A percentile compares a stretch with the other conserved stretches of the same genome.
Evolutionary conservation across 2,888 invertebrate genomes (phyloP).

Genomic region (Sicus ferrugineus): DNA sequence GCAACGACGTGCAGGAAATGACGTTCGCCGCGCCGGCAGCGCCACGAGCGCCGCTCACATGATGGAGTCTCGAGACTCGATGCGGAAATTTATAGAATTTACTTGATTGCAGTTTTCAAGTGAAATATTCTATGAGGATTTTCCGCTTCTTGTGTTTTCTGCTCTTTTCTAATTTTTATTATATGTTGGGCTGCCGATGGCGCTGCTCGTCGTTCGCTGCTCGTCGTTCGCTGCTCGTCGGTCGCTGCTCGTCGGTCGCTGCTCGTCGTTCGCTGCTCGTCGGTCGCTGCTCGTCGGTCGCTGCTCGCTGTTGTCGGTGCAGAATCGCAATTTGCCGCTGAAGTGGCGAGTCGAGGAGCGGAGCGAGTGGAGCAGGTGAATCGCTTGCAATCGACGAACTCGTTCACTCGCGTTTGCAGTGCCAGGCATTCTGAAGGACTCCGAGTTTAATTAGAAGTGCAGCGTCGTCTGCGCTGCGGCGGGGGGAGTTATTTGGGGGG

Average conservation of each 20-base stretch:
- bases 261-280: slow-evolving; percentile 2
- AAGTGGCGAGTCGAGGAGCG: slow-evolving; percentile 11
- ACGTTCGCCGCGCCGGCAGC: slow-evolving; percentile 39
- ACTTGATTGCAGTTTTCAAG: slow-evolving; percentile 60
- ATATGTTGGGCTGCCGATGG: background rate
- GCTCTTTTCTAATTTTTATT: background rate
- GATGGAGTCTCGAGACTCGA: slow-evolving; percentile 60
- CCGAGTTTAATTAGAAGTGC: slow-evolving; percentile 13
- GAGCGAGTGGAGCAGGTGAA: background rate
- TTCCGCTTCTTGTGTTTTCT: slow-evolving; percentile 22
- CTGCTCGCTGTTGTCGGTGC: slow-evolving; percentile 12
- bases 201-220: background rate
- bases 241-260: background rate
- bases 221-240: slow-evolving; percentile 1
- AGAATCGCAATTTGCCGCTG: slow-evolving; percentile 17
- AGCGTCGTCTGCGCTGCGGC: background rate
- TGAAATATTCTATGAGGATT: slow-evolving; percentile 46
- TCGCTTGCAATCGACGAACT: background rate
- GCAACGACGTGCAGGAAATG: slow-evolving; percentile 59
- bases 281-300: background rate
- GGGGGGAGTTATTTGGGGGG: too few relatives aligned
- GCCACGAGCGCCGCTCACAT: slow-evolving; percentile 33
- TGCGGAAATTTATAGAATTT: slow-evolving; percentile 54
- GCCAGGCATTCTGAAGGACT: background rate
- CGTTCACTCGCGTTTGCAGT: background rate